These are phyloP conservation scores for Drosophila sp. DNA, from an alignment of 1,140 invertebrate genomes.

Conservation along the genomic window DNA sequence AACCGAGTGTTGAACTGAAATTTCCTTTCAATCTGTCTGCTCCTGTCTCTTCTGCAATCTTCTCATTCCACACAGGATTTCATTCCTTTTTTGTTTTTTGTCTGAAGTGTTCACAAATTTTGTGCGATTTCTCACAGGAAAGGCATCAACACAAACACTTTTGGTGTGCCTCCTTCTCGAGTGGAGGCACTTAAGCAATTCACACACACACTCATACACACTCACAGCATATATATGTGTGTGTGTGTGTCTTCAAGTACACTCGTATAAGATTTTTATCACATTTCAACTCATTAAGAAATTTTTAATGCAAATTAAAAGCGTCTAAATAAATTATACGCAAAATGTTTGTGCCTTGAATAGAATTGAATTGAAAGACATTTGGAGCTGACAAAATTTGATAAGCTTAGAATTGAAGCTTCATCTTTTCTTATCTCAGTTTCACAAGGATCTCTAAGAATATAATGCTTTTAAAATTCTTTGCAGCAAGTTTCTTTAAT, in stretches of 20 bases:
- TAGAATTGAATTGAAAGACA: slow-evolving; percentile 33
- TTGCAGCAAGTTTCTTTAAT: no score
- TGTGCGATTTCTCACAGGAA: slow-evolving; percentile 84
- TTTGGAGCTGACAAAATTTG: not conserved
- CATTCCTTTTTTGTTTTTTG: slow-evolving; percentile 13
- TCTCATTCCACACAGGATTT: slow-evolving; percentile 4
- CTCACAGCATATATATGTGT: slow-evolving; percentile 1
- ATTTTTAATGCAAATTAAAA: slow-evolving; percentile 81
- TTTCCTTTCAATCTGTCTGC: slow-evolving; percentile 44
- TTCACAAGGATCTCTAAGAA: no score
- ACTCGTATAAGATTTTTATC: slow-evolving; percentile 61
- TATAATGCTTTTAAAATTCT: no score
- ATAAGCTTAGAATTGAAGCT: not conserved
- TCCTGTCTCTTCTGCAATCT: slow-evolving; percentile 1
- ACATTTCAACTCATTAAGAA: slow-evolving; percentile 69
- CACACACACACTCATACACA: slow-evolving; percentile 26
- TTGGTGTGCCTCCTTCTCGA: slow-evolving; percentile 42
- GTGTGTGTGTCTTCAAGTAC: slow-evolving; percentile 8
- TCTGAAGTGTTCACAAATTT: slow-evolving; percentile 64
- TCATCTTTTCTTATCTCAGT: no score
- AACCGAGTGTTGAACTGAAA: slow-evolving; percentile 37
- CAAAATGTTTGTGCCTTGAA: slow-evolving; percentile 44
- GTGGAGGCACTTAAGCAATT: slow-evolving; percentile 42
- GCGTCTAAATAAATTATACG: slow-evolving; percentile 75
- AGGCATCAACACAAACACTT: slow-evolving; percentile 83